Base-by-base conservation (phyloP, 2,888 invertebrate genomes). In the Eristalis tenax region DNA sequence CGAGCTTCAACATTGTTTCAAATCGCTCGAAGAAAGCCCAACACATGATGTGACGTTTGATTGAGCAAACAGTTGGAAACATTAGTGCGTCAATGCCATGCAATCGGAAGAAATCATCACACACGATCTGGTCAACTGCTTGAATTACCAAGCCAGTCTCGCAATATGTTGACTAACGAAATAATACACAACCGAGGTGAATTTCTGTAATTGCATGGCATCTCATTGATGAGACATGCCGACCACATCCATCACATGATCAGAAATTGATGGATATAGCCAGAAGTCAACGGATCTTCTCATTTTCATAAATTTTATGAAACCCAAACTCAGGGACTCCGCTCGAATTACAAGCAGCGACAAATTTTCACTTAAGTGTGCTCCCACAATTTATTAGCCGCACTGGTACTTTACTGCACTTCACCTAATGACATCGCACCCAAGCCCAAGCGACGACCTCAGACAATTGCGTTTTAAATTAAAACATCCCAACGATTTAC, bases 381-480 rank as follows among this genome's bases (percentile, higher is more conserved):
- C 50, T 18, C 50, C 50, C 18, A 8, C 11, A 83, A 86, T 86
- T 86, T 86, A 83, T 86, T 70, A 10, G 43, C 50, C 64, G 1
- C 50, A 18, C 2, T 13, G 38, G 38, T 38, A 38, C 38, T 38
- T 38, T 13, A 38, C n/a, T 11, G 26, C 26, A 59, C 59, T 35
- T 74, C 56, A 64, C 69, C 57, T 75, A 81, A 75, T 68, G 63
- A 68, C 74, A 28, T 61, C 43, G 22, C 18, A 40, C 18, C 59
- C 61, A 26, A 59, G 18, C 57, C 59, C n/a, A n/a, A 43, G 35
- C 18, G 40, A 43, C 74, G 74, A 82, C 77, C 65, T 82, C 43
- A 71, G 75, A 71, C 86, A 87, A 79, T 83, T 83, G 78, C 69
- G 83, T 75, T 86, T 63, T 28, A 86, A 82, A 79, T 71, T 79